phyloP scores from a whole-genome alignment of 1,140 invertebrate species.

The Polypedilum pembai region DNA sequence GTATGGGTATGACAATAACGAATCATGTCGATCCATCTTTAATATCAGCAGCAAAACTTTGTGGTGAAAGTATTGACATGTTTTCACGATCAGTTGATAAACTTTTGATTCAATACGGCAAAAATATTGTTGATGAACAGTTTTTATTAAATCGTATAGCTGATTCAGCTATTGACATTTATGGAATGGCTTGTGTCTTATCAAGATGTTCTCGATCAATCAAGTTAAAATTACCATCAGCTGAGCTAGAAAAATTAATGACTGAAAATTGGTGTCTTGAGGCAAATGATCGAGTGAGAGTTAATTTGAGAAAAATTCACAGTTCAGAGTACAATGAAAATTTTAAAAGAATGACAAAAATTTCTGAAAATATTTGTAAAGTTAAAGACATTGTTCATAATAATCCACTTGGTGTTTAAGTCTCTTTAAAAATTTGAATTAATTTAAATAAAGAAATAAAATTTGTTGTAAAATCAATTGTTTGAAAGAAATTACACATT shows the following conservation, averaged over 20 bases:
- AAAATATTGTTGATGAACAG: constrained; percentile 84
- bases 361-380: constrained; percentile 64
- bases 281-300: constrained; percentile 60
- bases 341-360: constrained; percentile 57
- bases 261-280: constrained; percentile 73
- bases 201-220: constrained; percentile 73
- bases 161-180: constrained; percentile 87
- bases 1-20: constrained; percentile 46
- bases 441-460: background rate
- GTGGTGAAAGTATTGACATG: constrained; percentile 61
- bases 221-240: constrained; percentile 58
- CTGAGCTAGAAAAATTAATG: constrained; percentile 68
- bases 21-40: constrained; percentile 60
- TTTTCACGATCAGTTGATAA: constrained; percentile 82
- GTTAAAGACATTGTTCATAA: constrained; percentile 59
- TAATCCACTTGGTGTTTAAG: constrained; percentile 63
- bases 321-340: constrained; percentile 53
- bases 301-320: constrained; percentile 57
- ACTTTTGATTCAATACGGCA: constrained; percentile 80
- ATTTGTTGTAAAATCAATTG: background rate
- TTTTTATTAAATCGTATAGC: constrained; percentile 85
- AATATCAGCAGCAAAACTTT: constrained; percentile 53
- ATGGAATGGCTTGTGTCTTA: constrained; percentile 77
- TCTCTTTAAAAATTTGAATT: background rate
- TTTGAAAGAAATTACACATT: no score